Evolutionary conservation across 2,888 invertebrate genomes (phyloP), one percentile per base, ranked within the genome.

Genomic region (Mesorhabditis sp.): DNA sequence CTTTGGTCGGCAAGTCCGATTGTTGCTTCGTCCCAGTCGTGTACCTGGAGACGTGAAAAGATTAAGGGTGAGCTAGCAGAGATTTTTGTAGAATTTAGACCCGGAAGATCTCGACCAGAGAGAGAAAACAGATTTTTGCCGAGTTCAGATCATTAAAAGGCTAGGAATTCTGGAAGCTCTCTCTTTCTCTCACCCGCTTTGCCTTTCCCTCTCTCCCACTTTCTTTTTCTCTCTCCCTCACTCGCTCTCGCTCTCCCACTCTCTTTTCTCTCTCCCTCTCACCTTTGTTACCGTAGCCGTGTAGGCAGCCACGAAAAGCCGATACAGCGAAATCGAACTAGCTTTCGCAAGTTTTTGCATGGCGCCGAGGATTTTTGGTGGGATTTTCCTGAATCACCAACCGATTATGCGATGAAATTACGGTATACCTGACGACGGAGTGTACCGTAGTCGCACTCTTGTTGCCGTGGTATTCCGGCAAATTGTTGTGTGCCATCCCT

Each of bases 11-110:
- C 58, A 10, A 50, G 10, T 10, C 58, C 58, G 2, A 50, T 50
- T 50, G 58, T 50, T n/a, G n/a, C n/a, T n/a, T 50, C 58, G 58
- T 10, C n/a, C 58, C 58, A 50, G n/a, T 50, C 58, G 58, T 50
- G 58, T 2, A 50, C 7, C 58, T 50, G 10, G n/a, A 50, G 2
- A 13, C 58, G 28, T 28, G 1, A 1, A 28, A 28, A 28, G 28
- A 1, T 28, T 28, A 28, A 28, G 2, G 28, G 28, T 28, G 2
- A 28, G 28, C 28, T 1, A 28, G 28, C 28, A 28, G 28, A 28
- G 28, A 28, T 28, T 28, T 28, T 2, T 28, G 28, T 28, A 28
- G 28, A 28, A 28, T 28, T 28, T 28, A 28, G 28, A 28, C 28
- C 28, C 28, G 28, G 28, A 28, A 28, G 28, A 2, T 28, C 28